Conservation (phyloP, 2,113 vertebrate species). For the Rhinolophus ferrumequinum region DNA sequence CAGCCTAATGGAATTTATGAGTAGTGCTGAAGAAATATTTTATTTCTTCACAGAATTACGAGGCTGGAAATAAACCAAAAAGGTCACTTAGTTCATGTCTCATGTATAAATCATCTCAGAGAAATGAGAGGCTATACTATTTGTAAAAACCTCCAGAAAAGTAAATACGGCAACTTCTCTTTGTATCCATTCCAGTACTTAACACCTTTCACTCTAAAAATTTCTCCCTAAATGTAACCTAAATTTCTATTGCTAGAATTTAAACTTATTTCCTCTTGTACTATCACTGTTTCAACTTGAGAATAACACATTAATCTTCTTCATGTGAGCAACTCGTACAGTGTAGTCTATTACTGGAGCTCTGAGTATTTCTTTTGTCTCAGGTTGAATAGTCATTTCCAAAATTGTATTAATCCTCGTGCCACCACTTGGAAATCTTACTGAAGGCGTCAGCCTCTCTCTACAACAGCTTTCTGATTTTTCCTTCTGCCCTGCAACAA, state of each 20-base stretch:
- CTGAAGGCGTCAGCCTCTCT: background rate
- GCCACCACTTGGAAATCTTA: background rate
- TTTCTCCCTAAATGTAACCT: background rate
- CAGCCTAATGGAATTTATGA: constrained; percentile 52
- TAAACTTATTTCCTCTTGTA: background rate
- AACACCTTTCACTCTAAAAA: background rate
- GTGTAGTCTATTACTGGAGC: background rate
- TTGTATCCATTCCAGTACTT: background rate
- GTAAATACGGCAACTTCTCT: background rate
- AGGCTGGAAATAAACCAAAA: constrained; percentile 17
- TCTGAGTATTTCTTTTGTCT: background rate
- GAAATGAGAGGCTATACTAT: background rate
- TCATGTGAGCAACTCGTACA: background rate
- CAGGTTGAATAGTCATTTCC: background rate
- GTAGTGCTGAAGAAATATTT: constrained; percentile 51
- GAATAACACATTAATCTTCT: background rate
- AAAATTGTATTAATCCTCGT: background rate
- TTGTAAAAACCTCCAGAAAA: constrained; percentile 33
- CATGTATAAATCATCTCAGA: constrained; percentile 35
- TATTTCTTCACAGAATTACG: constrained; percentile 52
- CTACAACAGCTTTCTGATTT: background rate
- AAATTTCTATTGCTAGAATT: background rate
- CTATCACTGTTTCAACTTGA: background rate
- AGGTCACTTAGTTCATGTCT: constrained; percentile 24
- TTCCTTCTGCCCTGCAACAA: background rate